phyloP scores from a whole-genome alignment of 2,888 invertebrate species.

The Dione vanillae region DNA sequence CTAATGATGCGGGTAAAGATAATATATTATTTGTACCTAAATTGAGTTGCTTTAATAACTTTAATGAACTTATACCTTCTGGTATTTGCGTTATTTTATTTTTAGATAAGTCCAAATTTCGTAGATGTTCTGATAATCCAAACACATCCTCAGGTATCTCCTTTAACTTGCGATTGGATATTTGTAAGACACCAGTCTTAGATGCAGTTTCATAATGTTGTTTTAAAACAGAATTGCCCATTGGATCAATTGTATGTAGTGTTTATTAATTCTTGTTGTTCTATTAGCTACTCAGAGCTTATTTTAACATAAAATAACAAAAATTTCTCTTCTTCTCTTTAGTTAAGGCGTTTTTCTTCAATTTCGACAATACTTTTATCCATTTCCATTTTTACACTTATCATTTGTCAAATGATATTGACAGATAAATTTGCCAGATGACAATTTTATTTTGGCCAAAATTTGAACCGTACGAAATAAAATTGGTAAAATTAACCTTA shows the following conservation, averaged over 20 bases:
- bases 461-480: not conserved
- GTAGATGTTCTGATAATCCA: conserved; percentile 85
- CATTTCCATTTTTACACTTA: no score
- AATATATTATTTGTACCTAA: conserved; percentile 93
- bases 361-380: not conserved
- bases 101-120: conserved; percentile 96
- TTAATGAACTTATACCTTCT: conserved; percentile 90
- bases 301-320: not conserved
- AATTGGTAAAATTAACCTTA: not conserved
- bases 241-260: conserved; percentile 59
- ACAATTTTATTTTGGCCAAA: not conserved
- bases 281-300: not conserved
- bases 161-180: conserved; percentile 92
- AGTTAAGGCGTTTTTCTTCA: not conserved
- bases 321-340: not conserved
- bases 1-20: conserved; percentile 87
- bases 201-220: conserved; percentile 97
- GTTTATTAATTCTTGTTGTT: not conserved
- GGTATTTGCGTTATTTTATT: conserved; percentile 93
- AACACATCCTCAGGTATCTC: conserved; percentile 88
- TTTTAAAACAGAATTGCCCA: conserved; percentile 96
- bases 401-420: not conserved
- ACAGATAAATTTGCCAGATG: not conserved
- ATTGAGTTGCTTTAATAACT: conserved; percentile 89
- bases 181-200: conserved; percentile 96